A percentile compares a stretch with the other conserved stretches of the same genome.
These are phyloP conservation scores for Lithophane leautieri DNA, from an alignment of 2,888 invertebrate species.

Conservation along the genomic window DNA sequence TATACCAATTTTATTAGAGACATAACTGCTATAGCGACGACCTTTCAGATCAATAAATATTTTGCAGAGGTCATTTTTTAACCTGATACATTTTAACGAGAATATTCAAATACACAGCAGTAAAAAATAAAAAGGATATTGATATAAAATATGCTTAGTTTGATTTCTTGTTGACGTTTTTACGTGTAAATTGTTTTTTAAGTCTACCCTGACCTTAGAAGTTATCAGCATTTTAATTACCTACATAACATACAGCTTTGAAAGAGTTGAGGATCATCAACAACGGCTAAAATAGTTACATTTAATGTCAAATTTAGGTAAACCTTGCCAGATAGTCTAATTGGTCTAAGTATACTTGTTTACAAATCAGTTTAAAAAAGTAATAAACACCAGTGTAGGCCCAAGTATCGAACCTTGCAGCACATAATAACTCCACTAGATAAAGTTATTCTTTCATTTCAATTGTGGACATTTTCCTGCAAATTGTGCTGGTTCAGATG, in stretches of 20 bases:
- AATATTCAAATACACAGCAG: background rate
- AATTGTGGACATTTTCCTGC: background rate
- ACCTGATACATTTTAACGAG: background rate
- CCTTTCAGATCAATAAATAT: background rate
- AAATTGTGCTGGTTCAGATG: no score
- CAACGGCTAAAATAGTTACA: background rate
- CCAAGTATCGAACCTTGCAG: background rate
- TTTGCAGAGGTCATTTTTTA: background rate
- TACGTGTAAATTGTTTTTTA: background rate
- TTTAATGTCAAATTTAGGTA: background rate
- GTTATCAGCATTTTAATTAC: background rate
- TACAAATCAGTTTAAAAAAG: background rate
- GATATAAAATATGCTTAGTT: background rate
- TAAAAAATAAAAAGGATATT: slow-evolving; percentile 3
- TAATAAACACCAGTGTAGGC: no score
- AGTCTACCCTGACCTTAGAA: no score
- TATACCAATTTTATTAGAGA: background rate
- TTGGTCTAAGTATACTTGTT: no score
- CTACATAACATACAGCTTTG: background rate
- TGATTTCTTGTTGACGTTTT: slow-evolving; percentile 1
- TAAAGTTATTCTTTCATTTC: background rate
- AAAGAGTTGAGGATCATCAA: background rate
- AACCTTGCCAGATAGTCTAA: no score
- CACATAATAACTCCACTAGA: background rate
- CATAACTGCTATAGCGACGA: background rate